Conservation (phyloP, 2,888 invertebrate species). For the Rhyacophila evoluta region DNA sequence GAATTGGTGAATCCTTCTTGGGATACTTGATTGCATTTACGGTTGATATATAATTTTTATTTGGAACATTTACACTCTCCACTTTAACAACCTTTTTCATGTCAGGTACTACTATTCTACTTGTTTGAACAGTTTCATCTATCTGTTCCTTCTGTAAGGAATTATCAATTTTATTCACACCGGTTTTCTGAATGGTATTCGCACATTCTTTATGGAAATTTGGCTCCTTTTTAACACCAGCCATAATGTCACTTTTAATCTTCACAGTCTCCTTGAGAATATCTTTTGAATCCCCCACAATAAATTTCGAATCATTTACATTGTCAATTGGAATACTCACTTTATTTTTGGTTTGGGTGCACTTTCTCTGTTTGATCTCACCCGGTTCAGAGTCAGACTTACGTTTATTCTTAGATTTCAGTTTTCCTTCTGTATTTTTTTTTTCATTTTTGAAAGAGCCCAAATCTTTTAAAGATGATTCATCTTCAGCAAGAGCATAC, state of each 20-base stretch:
- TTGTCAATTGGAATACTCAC: neutral
- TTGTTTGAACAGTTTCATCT: neutral
- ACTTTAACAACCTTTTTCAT: conserved; percentile 9
- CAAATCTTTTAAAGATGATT: neutral
- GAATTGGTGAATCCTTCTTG: neutral
- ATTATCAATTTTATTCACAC: conserved; percentile 7
- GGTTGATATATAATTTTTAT: neutral
- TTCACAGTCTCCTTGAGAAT: neutral
- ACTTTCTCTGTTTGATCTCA: neutral
- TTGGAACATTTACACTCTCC: neutral
- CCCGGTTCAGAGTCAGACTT: conserved; percentile 26
- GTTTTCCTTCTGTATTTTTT: neutral
- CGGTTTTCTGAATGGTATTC: neutral
- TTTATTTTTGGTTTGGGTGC: neutral
- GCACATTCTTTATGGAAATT: neutral
- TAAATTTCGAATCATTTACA: conserved; percentile 11
- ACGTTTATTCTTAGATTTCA: conserved; percentile 25
- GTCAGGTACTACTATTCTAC: neutral
- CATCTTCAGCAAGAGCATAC: neutral
- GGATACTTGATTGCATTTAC: conserved; percentile 53
- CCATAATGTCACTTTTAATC: neutral
- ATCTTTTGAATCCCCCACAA: neutral
- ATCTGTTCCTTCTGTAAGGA: conserved; percentile 11
- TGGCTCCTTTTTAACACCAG: neutral
- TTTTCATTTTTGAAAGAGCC: neutral